Evolutionary conservation across 1,140 invertebrate species (phyloP).

Genomic region (Globodera rostochiensis): DNA sequence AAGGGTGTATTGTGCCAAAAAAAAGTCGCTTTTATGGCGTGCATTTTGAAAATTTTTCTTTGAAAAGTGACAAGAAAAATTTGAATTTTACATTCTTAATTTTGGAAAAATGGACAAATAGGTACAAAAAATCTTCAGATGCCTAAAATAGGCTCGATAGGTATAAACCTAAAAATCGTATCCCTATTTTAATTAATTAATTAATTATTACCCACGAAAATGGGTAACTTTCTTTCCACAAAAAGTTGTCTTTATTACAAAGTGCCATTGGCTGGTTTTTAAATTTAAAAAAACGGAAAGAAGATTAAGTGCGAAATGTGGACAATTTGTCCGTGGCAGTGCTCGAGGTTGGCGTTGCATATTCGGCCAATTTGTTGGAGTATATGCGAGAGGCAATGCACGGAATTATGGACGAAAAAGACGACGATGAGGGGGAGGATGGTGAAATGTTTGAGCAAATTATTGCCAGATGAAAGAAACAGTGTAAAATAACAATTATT

Average conservation of each 20-base stretch:
- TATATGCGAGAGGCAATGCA: slow-evolving; percentile 7
- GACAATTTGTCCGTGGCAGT: slow-evolving; percentile 31
- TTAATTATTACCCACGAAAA: not conserved
- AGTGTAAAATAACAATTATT: too few species aligned
- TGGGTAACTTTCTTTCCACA: too few species aligned
- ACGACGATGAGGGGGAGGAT: not conserved
- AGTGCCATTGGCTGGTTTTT: not conserved
- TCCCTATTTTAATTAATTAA: not conserved
- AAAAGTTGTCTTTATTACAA: not conserved
- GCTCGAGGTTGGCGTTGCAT: slow-evolving; percentile 28
- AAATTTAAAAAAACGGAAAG: not conserved
- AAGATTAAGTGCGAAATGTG: slow-evolving; percentile 36
- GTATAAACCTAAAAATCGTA: not conserved
- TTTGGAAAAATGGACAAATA: not conserved
- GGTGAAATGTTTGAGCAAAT: too few species aligned
- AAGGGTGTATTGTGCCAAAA: too few species aligned
- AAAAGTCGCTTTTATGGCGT: too few species aligned
- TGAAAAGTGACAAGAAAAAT: too few species aligned
- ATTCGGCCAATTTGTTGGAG: slow-evolving; percentile 28
- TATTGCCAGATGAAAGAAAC: too few species aligned
- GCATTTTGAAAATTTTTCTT: too few species aligned
- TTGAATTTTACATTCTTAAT: not conserved
- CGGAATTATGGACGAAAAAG: slow-evolving; percentile 12
- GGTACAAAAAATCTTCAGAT: not conserved
- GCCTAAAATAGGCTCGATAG: not conserved